These are phyloP conservation scores for Blennius ocellaris DNA, from an alignment of 2,113 vertebrate genomes.

Conservation along the genomic window DNA sequence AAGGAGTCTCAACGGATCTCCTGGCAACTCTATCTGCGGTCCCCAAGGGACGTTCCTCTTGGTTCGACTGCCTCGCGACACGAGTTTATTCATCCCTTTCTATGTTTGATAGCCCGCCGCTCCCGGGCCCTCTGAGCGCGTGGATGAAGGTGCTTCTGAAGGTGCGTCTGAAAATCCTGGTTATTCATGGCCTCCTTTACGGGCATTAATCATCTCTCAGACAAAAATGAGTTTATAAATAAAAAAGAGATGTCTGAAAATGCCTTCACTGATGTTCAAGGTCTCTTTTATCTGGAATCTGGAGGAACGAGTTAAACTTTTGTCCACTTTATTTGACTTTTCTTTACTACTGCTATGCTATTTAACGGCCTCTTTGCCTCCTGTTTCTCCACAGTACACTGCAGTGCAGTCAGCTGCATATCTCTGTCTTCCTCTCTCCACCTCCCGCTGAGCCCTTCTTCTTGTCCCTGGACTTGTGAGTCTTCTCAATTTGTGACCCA, in stretches of 20 bases:
- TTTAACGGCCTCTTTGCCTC: not conserved
- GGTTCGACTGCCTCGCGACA: constrained; percentile 40
- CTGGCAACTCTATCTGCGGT: constrained; percentile 38
- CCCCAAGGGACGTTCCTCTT: constrained; percentile 40
- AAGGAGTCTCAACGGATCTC: constrained; percentile 40
- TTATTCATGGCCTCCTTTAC: constrained; percentile 29
- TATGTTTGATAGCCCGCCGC: constrained; percentile 31
- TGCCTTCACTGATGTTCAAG: constrained; percentile 1
- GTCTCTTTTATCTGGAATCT: constrained; percentile 31
- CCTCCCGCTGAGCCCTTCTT: not conserved
- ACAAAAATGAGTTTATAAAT: not conserved
- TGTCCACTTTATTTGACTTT: constrained; percentile 16
- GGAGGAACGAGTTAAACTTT: constrained; percentile 9
- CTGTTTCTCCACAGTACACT: not conserved
- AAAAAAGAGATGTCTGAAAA: constrained; percentile 15
- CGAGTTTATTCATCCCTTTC: constrained; percentile 34
- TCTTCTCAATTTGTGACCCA: not conserved
- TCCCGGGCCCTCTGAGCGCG: not conserved
- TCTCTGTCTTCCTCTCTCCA: not conserved
- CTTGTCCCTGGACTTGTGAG: not conserved
- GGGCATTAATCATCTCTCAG: constrained; percentile 43
- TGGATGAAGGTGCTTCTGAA: constrained; percentile 16
- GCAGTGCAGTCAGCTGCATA: not conserved
- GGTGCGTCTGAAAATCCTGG: constrained; percentile 26
- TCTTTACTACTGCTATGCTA: not conserved